Evolutionary conservation across 2,797 vertebrate species (phyloP).

Genomic region (Lophotriccus pileatus): DNA sequence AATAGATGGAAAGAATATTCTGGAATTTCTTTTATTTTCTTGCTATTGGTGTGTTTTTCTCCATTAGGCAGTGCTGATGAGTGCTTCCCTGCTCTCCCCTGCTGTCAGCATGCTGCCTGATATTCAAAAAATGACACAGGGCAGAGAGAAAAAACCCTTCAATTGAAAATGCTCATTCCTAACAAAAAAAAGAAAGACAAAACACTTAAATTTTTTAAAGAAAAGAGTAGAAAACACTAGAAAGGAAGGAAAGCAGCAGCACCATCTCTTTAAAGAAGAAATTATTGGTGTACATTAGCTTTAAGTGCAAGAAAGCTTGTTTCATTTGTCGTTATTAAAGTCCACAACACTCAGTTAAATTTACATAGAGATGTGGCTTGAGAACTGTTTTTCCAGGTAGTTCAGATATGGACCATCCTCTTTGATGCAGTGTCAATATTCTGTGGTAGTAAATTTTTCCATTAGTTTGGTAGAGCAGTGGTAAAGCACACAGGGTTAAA

Average conservation of each 20-base stretch:
- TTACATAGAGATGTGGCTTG: background rate
- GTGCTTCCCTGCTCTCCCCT: background rate
- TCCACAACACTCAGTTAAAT: background rate
- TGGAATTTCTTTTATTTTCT: background rate
- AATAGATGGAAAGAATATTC: background rate
- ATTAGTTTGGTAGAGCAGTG: background rate
- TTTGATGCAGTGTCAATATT: background rate
- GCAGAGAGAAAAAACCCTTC: background rate
- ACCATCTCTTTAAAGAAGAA: background rate
- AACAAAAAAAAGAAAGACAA: background rate
- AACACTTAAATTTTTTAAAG: background rate
- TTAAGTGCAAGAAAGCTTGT: background rate
- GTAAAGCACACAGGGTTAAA: background rate
- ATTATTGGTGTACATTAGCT: background rate
- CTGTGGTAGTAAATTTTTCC: background rate
- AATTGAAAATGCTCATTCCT: background rate
- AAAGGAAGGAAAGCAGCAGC: background rate
- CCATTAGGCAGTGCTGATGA: background rate
- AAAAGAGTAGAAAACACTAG: background rate
- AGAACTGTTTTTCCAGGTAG: background rate
- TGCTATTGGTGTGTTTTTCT: background rate
- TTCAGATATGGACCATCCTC: background rate
- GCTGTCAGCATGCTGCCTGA: background rate
- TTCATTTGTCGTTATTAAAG: conserved; percentile 4
- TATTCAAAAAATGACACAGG: background rate